These are phyloP conservation scores for Phalacrocorax pelagicus DNA, from an alignment of 2,113 vertebrate genomes.

Conservation along the genomic window DNA sequence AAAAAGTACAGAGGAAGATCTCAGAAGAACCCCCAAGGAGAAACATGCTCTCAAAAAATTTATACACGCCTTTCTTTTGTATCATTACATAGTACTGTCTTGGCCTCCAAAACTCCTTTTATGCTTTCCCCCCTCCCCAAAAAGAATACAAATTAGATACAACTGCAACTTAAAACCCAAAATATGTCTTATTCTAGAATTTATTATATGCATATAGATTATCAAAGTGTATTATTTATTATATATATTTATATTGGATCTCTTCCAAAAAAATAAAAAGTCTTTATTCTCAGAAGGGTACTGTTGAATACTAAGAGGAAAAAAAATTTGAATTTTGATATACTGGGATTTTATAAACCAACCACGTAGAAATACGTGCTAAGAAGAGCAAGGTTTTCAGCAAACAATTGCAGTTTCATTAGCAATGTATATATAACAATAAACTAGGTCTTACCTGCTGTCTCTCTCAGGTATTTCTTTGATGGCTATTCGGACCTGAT, in stretches of 20 bases:
- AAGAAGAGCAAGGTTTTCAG: not conserved
- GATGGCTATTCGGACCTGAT: slow-evolving; percentile 83
- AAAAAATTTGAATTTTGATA: not conserved
- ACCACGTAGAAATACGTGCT: not conserved
- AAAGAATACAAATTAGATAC: not conserved
- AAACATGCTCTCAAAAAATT: not conserved
- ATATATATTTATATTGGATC: too few species aligned
- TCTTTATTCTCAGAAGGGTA: not conserved
- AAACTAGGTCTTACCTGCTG: slow-evolving; percentile 70
- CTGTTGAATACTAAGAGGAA: not conserved
- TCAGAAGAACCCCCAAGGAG: not conserved
- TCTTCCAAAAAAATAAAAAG: not conserved
- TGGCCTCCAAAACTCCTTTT: not conserved
- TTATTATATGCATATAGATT: not conserved
- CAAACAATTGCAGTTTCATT: not conserved
- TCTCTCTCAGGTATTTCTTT: slow-evolving; percentile 84
- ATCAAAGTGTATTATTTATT: not conserved
- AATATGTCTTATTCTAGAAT: not conserved
- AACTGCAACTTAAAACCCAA: not conserved
- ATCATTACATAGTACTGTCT: not conserved
- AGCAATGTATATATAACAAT: not conserved
- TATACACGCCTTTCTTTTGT: not conserved
- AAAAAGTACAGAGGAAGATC: not conserved
- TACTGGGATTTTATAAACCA: not conserved
- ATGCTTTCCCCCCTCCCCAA: not conserved